Conservation (phyloP, 1,140 invertebrate genomes). For the Hormaphis cornu region DNA sequence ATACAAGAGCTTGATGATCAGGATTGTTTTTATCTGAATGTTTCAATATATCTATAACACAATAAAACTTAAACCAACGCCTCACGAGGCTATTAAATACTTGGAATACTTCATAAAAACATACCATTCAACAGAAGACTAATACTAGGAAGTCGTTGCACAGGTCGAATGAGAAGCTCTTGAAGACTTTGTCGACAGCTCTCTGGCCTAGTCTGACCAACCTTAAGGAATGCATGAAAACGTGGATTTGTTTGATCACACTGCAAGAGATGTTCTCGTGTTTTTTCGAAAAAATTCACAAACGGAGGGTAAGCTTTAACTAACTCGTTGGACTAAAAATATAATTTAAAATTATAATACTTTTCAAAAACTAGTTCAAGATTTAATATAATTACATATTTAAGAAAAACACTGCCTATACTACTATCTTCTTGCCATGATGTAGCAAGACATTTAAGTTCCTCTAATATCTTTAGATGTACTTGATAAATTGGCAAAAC, state of each 20-base stretch:
- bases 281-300: slow-evolving; percentile 95
- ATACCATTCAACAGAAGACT: slow-evolving; percentile 84
- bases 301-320: slow-evolving; percentile 93
- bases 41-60: slow-evolving; percentile 75
- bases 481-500: slow-evolving; percentile 87
- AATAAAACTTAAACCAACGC: slow-evolving; percentile 28
- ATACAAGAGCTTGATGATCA: slow-evolving; percentile 72
- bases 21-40: slow-evolving; percentile 76
- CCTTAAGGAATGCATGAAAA: slow-evolving; percentile 97
- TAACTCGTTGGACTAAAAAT: slow-evolving; percentile 54
- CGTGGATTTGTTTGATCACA: slow-evolving; percentile 85
- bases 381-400: slow-evolving; percentile 49
- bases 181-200: slow-evolving; percentile 89
- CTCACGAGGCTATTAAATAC: neutral
- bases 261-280: slow-evolving; percentile 80
- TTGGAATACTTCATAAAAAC: slow-evolving; percentile 35
- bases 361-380: neutral
- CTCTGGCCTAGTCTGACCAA: slow-evolving; percentile 82
- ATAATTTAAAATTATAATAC: slow-evolving; percentile 7
- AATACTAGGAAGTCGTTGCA: slow-evolving; percentile 91
- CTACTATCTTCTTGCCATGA: slow-evolving; percentile 76
- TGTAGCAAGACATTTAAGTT: slow-evolving; percentile 57
- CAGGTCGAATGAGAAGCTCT: slow-evolving; percentile 90
- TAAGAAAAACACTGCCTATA: slow-evolving; percentile 79
- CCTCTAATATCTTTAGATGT: slow-evolving; percentile 74